Percentiles rank a stretch among this genome's conserved stretches.
Evolutionary conservation across 23 tunicate species (phyloP).

Genomic region (Halocynthia aurantium): DNA sequence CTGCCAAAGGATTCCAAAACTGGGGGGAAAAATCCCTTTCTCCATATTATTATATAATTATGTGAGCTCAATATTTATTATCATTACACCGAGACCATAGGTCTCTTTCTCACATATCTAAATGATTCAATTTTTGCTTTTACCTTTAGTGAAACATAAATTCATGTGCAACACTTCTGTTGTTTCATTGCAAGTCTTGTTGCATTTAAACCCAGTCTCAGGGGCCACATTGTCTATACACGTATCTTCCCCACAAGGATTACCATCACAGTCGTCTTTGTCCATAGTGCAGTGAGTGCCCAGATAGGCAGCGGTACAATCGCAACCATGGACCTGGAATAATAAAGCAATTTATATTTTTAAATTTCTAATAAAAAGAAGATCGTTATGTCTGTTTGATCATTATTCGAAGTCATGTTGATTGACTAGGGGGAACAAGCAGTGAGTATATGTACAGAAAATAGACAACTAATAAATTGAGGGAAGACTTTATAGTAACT

Average conservation of each 20-base stretch:
- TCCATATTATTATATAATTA: neutral
- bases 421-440: no score
- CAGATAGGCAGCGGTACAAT: conserved; percentile 32
- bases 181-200: neutral
- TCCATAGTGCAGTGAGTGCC: conserved; percentile 32
- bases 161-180: neutral
- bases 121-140: no score
- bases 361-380: no score
- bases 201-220: conserved; percentile 24
- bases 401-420: no score
- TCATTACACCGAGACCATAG: no score
- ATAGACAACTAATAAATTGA: no score
- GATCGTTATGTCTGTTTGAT: no score
- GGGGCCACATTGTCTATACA: conserved; percentile 39
- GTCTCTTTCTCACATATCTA: no score
- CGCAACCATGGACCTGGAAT: conserved; percentile 26
- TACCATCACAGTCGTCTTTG: conserved; percentile 22
- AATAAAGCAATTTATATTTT: neutral
- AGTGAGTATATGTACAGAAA: no score
- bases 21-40: neutral
- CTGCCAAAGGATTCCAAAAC: no score
- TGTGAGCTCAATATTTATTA: no score
- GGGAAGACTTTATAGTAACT: no score
- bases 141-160: neutral
- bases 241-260: conserved; percentile 24